Conservation (phyloP, 2,888 invertebrate genomes). For the Corythucha ciliata region DNA sequence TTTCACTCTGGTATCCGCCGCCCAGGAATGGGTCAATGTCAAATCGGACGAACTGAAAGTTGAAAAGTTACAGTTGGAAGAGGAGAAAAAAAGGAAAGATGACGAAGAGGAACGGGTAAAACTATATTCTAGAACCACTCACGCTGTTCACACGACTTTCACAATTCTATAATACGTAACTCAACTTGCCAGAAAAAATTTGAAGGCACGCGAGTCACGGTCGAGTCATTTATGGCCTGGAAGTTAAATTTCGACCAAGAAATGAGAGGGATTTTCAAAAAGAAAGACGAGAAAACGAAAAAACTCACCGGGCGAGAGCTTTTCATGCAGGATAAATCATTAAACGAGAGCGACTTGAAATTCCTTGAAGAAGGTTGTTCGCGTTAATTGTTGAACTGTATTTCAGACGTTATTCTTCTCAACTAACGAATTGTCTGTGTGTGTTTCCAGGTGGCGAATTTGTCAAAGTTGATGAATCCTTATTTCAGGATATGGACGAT, state of each 20-base stretch:
- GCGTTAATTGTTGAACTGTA: neutral
- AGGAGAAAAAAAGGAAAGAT: slow-evolving; percentile 57
- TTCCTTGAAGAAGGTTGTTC: slow-evolving; percentile 74
- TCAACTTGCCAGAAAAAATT: slow-evolving; percentile 65
- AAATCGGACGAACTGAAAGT: slow-evolving; percentile 68
- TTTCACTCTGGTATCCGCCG: slow-evolving; percentile 85
- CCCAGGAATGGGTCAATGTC: slow-evolving; percentile 85
- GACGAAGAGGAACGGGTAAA: slow-evolving; percentile 81
- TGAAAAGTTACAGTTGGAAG: slow-evolving; percentile 58
- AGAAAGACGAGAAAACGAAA: slow-evolving; percentile 61
- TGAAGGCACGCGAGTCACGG: slow-evolving; percentile 90
- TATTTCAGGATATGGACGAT: slow-evolving; percentile 78
- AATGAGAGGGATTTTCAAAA: slow-evolving; percentile 50
- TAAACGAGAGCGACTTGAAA: slow-evolving; percentile 93
- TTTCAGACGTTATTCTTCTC: slow-evolving; percentile 11
- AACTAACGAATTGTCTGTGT: slow-evolving; percentile 4
- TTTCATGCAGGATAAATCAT: slow-evolving; percentile 83
- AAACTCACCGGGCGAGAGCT: slow-evolving; percentile 87
- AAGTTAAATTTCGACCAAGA: slow-evolving; percentile 87
- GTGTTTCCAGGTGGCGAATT: slow-evolving; percentile 51
- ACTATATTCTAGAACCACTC: too few relatives aligned
- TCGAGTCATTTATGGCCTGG: slow-evolving; percentile 93
- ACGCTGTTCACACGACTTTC: neutral
- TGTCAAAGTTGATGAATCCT: slow-evolving; percentile 85
- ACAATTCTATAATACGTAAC: neutral